Evolutionary conservation across 2,888 invertebrate genomes (phyloP).

Genomic region (Andrena trimmerana): DNA sequence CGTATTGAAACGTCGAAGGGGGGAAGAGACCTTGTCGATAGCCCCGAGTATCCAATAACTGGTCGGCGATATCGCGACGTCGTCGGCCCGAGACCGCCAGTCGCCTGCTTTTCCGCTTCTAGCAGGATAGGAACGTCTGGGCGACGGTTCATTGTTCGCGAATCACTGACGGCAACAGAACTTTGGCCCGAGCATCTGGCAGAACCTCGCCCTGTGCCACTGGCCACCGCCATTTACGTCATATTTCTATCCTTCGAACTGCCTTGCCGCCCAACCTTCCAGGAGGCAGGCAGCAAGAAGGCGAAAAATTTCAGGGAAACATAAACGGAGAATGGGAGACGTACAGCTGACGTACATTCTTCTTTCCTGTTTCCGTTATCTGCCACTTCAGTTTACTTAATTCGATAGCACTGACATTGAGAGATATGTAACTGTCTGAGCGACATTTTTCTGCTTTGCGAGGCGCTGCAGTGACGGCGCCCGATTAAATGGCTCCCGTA

Average conservation of each 20-base stretch:
- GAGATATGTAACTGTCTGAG: not conserved
- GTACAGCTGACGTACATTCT: no score
- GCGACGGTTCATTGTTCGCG: constrained; percentile 53
- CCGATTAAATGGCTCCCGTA: not conserved
- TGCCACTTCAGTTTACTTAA: not conserved
- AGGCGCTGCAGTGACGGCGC: not conserved
- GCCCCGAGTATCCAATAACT: constrained; percentile 67
- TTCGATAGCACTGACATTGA: not conserved
- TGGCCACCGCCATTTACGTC: not conserved
- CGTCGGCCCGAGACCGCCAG: constrained; percentile 68
- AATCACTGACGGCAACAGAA: constrained; percentile 35
- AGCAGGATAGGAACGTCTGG: constrained; percentile 50
- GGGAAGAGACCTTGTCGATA: constrained; percentile 48
- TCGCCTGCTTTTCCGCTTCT: constrained; percentile 76
- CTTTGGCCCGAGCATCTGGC: constrained; percentile 25
- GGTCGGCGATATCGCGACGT: constrained; percentile 48
- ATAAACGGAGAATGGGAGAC: no score
- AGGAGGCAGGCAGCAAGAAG: no score
- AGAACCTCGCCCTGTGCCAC: not conserved
- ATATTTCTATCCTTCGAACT: not conserved
- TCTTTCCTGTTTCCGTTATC: not conserved
- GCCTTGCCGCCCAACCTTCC: no score
- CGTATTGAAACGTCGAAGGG: not conserved
- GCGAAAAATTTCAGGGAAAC: no score
- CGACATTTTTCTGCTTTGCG: not conserved